Percentiles rank a stretch among this genome's conserved stretches.
These are phyloP conservation scores for Morone chrysops DNA, from an alignment of 2,113 vertebrate species.

Conservation along the genomic window DNA sequence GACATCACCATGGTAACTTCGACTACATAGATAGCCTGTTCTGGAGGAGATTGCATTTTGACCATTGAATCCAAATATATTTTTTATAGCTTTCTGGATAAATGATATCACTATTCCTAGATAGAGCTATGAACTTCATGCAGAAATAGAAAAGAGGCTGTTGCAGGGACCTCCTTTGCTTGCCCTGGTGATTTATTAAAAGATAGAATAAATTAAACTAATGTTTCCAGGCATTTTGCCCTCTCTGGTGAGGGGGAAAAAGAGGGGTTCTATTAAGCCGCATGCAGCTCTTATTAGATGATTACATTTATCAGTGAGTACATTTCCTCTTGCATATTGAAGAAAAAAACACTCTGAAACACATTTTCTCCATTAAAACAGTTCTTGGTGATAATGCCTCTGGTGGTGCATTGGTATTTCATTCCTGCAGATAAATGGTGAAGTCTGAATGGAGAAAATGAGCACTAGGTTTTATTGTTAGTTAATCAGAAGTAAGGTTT, in stretches of 20 bases:
- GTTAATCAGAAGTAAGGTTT: neutral
- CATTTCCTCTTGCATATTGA: slow-evolving; percentile 14
- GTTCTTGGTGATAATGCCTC: slow-evolving; percentile 18
- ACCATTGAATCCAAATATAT: neutral
- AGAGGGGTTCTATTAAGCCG: slow-evolving; percentile 17
- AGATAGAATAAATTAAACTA: slow-evolving; percentile 42
- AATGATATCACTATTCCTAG: neutral
- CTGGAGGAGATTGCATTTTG: slow-evolving; percentile 26
- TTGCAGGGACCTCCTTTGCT: slow-evolving; percentile 12
- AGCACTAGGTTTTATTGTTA: neutral
- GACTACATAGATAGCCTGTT: neutral
- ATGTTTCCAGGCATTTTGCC: slow-evolving; percentile 30
- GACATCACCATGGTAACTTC: slow-evolving; percentile 17
- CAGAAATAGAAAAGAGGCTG: slow-evolving; percentile 29
- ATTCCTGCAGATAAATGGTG: neutral
- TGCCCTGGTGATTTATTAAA: slow-evolving; percentile 42
- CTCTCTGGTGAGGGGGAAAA: neutral
- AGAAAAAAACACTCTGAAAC: slow-evolving; percentile 21
- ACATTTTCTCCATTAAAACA: slow-evolving; percentile 28
- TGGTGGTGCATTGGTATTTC: neutral
- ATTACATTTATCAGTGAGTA: slow-evolving; percentile 34
- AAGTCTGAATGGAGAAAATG: slow-evolving; percentile 2
- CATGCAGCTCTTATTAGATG: slow-evolving; percentile 21
- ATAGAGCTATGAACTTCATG: neutral
- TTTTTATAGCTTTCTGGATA: neutral